Conservation (phyloP, 2,113 vertebrate genomes). For the Lethenteron reissneri region DNA sequence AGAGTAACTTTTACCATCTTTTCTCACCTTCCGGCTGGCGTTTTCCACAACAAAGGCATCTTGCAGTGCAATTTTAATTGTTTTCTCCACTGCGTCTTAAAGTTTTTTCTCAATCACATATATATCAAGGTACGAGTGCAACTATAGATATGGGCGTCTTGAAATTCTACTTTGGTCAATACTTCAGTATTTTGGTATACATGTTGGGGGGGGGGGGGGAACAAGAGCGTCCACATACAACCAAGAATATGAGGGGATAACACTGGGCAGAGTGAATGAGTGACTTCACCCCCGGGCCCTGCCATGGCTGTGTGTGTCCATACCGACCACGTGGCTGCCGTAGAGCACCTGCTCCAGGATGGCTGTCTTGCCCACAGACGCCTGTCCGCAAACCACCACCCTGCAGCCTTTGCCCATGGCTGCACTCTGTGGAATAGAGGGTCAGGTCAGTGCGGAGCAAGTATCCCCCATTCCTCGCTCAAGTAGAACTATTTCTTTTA, state of each 20-base stretch:
- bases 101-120: too few relatives aligned
- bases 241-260: slow-evolving; percentile 8
- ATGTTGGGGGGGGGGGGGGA: not conserved
- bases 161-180: not conserved
- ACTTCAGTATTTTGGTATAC: not conserved
- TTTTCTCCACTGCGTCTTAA: too few relatives aligned
- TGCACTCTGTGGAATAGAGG: not conserved
- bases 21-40: too few relatives aligned
- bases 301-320: slow-evolving; percentile 16
- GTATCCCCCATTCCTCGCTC: too few relatives aligned
- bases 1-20: too few relatives aligned
- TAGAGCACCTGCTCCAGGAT: slow-evolving; percentile 76
- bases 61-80: too few relatives aligned
- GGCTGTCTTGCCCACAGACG: slow-evolving; percentile 69
- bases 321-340: slow-evolving; percentile 49
- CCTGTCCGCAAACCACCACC: slow-evolving; percentile 65
- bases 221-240: not conserved
- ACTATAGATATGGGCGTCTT: not conserved
- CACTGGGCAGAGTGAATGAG: not conserved
- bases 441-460: too few relatives aligned
- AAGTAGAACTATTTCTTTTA: too few relatives aligned
- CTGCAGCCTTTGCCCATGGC: slow-evolving; percentile 83
- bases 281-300: slow-evolving; percentile 1
- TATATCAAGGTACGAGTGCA: too few relatives aligned
- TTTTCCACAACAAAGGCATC: too few relatives aligned